phyloP scores from a whole-genome alignment of 2,797 vertebrate species.

The Okamejei kenojei region DNA sequence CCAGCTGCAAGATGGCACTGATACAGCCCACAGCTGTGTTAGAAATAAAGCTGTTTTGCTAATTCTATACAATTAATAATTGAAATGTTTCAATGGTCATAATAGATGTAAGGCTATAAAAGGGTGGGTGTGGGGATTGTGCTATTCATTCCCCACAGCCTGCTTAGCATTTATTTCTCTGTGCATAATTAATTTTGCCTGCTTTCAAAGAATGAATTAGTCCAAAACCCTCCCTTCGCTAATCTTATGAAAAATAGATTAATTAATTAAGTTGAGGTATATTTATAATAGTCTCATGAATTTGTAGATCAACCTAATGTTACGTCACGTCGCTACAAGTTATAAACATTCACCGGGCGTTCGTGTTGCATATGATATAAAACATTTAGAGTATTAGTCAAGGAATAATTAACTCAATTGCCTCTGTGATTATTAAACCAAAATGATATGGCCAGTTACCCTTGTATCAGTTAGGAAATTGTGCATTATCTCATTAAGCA shows the following conservation, averaged over 20 bases:
- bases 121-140: neutral
- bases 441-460: neutral
- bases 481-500: constrained; percentile 14
- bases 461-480: neutral
- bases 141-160: neutral
- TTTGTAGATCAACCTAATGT: neutral
- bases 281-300: neutral
- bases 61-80: neutral
- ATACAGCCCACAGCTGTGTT: neutral
- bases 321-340: neutral
- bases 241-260: neutral
- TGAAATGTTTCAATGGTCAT: neutral
- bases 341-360: neutral
- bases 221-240: neutral
- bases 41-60: neutral
- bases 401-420: constrained; percentile 7
- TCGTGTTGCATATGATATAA: neutral
- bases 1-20: too few species aligned
- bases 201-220: neutral
- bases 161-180: neutral
- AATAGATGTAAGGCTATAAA: neutral
- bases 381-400: neutral
- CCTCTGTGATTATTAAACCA: neutral
- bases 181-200: neutral
- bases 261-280: neutral